phyloP scores from a whole-genome alignment of 2,113 vertebrate genomes.

The Nettapus auritus region DNA sequence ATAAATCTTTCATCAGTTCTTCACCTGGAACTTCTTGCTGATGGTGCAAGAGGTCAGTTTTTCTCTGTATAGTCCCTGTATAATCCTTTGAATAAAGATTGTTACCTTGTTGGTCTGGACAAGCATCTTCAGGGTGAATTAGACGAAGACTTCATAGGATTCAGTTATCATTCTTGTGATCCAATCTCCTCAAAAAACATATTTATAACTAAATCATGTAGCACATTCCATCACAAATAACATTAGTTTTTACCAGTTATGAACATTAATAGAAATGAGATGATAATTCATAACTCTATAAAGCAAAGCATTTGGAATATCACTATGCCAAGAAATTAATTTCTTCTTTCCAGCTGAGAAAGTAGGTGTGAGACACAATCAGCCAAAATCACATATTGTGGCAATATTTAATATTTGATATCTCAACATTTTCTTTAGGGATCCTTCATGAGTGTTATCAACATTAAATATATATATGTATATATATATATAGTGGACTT shows the following conservation, averaged over 20 bases:
- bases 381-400: not conserved
- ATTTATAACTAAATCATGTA: not conserved
- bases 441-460: not conserved
- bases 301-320: not conserved
- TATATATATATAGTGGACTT: not conserved
- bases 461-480: not conserved
- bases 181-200: not conserved
- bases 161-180: not conserved
- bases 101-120: not conserved
- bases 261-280: not conserved
- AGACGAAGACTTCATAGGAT: not conserved
- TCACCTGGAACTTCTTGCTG: not conserved
- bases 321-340: not conserved
- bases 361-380: not conserved
- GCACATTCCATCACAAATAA: not conserved
- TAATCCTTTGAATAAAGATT: not conserved
- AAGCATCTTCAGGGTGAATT: not conserved
- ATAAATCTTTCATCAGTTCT: not conserved
- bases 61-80: not conserved
- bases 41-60: not conserved
- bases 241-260: not conserved
- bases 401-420: not conserved
- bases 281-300: not conserved
- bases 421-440: not conserved
- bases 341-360: not conserved